Evolutionary conservation across 2,797 vertebrate species (phyloP).

Genomic region (Buceros bicornis): DNA sequence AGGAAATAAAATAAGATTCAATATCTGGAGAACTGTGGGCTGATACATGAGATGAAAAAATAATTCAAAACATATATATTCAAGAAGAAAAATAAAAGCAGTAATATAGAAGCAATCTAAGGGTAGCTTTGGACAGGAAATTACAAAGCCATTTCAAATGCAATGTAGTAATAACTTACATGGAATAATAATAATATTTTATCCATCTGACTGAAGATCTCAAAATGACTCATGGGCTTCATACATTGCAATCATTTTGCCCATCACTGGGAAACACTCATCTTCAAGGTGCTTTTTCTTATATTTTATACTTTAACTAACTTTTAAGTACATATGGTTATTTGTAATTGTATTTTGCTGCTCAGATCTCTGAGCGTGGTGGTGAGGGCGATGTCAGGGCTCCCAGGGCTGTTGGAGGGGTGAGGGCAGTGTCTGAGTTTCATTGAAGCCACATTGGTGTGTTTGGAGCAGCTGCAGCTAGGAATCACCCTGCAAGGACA

Average conservation of each 20-base stretch:
- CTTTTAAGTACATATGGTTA: neutral
- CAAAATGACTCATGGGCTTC: neutral
- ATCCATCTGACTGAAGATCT: neutral
- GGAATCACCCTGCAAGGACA: neutral
- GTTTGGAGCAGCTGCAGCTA: neutral
- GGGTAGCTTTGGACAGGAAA: conserved; percentile 53
- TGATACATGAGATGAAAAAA: conserved; percentile 48
- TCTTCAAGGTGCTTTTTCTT: neutral
- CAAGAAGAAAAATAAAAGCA: conserved; percentile 6
- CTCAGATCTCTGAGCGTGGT: neutral
- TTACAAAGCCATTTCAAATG: conserved; percentile 47
- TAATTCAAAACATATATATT: conserved; percentile 63
- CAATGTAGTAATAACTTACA: neutral
- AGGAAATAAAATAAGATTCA: conserved; percentile 63
- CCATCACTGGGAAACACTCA: neutral
- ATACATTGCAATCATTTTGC: neutral
- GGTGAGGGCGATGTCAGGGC: neutral
- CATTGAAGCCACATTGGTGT: rapidly evolving
- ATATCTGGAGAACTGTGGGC: neutral
- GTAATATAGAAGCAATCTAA: conserved; percentile 24
- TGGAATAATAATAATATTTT: conserved; percentile 38
- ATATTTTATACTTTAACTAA: neutral
- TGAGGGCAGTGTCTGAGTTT: neutral
- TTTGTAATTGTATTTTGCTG: neutral
- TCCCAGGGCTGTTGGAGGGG: neutral